Base-by-base conservation (phyloP, 2,888 invertebrate species). In the Lysandra coridon region DNA sequence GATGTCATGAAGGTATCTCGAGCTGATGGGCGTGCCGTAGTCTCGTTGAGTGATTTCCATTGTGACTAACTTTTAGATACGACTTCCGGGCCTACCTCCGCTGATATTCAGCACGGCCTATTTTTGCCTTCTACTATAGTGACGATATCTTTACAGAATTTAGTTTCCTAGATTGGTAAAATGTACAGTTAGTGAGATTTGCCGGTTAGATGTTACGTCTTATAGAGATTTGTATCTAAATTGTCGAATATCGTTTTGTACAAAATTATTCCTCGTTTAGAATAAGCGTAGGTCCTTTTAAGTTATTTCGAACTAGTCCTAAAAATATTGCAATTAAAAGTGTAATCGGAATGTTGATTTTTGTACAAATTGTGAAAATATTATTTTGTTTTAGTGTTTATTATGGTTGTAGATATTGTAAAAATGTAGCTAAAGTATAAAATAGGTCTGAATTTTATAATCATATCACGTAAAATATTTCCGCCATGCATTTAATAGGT, bases 301-400 rank as follows among this genome's bases (percentile, higher is more conserved):
- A 92, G 90, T 93, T 91, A 90, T 90, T 91, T 91, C 90, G 88
- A 92, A 87, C 94, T 94, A 94, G 94, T 94, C 94, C 90, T 92
- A 90, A 91, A 90, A 88, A 57, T 88, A 90, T 90, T 88, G 88
- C 88, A 83, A 85, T 85, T 84, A 83, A 85, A 84, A 84, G 83
- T 83, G 81, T 80, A 80, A 81, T 62, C 81, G 80, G 80, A 79
- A 78, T 83, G 83, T 83, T 80, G 81, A 84, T 84, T 89, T 86
- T 87, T 88, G 86, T 88, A 86, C 85, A 87, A 85, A 86, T 80
- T 80, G 81, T 83, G 81, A 81, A 81, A 81, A 81, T 82, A 80
- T 84, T 83, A 86, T 85, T 81, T 80, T 79, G 80, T 57, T 76
- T 76, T 76, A 57, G 49, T 14, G 12, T 75, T 75, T 30, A 33